Conservation (phyloP, 2,888 invertebrate species). For the Scaptomyza polygonia region DNA sequence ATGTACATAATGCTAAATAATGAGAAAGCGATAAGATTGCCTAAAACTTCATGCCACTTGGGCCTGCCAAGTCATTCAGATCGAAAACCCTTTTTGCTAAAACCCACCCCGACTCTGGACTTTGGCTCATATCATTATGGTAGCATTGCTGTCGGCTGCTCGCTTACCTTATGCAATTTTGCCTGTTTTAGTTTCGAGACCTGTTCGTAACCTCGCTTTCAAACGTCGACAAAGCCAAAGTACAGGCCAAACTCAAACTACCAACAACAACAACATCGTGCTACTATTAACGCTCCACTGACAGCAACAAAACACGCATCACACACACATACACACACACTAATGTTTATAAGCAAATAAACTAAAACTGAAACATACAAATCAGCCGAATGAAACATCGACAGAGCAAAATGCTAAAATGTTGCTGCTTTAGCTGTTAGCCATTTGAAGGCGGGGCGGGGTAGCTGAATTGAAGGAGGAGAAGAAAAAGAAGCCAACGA, state of each 20-base stretch:
- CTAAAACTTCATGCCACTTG: conserved; percentile 60
- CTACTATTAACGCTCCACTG: conserved; percentile 78
- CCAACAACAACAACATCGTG: conserved; percentile 63
- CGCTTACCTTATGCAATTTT: conserved; percentile 47
- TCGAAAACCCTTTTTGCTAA: conserved; percentile 44
- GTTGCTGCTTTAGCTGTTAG: conserved; percentile 22
- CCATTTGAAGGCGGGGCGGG: background rate
- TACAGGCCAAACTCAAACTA: conserved; percentile 57
- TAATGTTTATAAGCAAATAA: conserved; percentile 1
- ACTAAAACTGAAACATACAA: conserved; percentile 60
- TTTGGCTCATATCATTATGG: conserved; percentile 51
- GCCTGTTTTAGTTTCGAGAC: conserved; percentile 18
- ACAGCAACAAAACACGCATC: conserved; percentile 70
- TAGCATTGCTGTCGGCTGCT: conserved; percentile 41
- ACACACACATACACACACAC: background rate
- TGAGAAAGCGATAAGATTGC: conserved; percentile 11
- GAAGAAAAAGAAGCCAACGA: conserved; percentile 59
- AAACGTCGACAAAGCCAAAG: conserved; percentile 45
- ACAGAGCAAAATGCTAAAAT: conserved; percentile 68
- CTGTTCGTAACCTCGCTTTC: conserved; percentile 38
- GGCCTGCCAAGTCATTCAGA: conserved; percentile 57
- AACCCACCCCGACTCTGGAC: conserved; percentile 1
- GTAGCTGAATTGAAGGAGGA: background rate
- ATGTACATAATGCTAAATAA: conserved; percentile 33
- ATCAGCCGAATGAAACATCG: conserved; percentile 79